Evolutionary conservation across 2,113 vertebrate species (phyloP).

Genomic region (Cyanoliseus patagonus): DNA sequence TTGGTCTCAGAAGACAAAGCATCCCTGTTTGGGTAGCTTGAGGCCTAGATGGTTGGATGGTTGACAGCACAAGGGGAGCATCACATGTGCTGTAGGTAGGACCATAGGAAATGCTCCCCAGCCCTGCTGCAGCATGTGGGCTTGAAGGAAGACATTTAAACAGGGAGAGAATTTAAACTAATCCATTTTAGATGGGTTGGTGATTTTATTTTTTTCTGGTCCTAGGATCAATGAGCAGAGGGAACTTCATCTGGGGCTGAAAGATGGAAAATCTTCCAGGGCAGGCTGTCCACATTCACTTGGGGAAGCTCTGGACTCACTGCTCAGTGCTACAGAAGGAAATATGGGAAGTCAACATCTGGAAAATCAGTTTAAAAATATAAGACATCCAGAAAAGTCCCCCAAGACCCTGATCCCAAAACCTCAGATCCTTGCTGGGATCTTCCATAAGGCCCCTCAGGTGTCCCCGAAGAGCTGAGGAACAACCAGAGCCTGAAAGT

Average conservation of each 20-base stretch:
- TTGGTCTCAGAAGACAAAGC: background rate
- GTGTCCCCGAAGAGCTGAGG: background rate
- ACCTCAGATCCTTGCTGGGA: background rate
- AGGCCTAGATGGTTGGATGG: background rate
- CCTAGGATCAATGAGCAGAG: background rate
- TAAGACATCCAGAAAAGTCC: background rate
- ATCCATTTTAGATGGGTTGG: fast-evolving
- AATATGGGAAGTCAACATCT: background rate
- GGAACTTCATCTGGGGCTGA: background rate
- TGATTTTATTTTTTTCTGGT: fast-evolving
- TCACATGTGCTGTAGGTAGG: background rate
- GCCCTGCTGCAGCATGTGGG: too few relatives aligned
- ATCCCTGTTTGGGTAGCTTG: background rate
- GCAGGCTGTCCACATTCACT: too few relatives aligned
- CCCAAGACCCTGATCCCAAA: background rate
- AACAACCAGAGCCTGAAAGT: background rate
- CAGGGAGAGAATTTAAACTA: background rate
- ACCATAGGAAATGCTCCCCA: background rate
- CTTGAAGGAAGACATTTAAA: background rate
- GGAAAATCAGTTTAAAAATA: background rate
- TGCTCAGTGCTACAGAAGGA: background rate
- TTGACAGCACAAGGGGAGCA: background rate
- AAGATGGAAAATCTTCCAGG: background rate
- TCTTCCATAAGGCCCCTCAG: too few relatives aligned
- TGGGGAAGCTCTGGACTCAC: background rate